Conservation (phyloP, 1,140 invertebrate genomes). For the Orius insidiosus region DNA sequence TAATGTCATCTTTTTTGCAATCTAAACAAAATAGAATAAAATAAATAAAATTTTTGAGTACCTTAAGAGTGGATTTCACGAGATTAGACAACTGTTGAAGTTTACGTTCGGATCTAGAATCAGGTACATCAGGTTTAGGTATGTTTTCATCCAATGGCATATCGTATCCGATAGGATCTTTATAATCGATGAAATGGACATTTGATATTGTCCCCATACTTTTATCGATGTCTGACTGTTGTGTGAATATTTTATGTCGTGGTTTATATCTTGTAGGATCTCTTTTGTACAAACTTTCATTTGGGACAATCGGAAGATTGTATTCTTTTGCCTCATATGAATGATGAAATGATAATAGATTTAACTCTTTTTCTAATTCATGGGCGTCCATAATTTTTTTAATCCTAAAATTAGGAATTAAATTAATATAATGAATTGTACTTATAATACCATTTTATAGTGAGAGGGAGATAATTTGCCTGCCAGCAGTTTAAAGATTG, state of each 20-base stretch:
- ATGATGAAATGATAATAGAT: background rate
- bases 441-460: constrained; percentile 40
- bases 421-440: background rate
- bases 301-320: constrained; percentile 26
- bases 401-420: constrained; percentile 2
- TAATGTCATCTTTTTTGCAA: constrained; percentile 29
- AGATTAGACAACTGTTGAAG: constrained; percentile 79
- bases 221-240: constrained; percentile 49
- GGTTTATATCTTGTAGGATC: constrained; percentile 56
- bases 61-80: constrained; percentile 51
- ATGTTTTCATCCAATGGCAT: constrained; percentile 43
- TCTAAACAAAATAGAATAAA: constrained; percentile 15
- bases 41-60: constrained; percentile 8
- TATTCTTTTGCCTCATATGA: constrained; percentile 3
- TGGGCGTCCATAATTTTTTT: constrained; percentile 2
- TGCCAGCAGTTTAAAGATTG: constrained; percentile 30
- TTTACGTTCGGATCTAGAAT: constrained; percentile 54
- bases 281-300: constrained; percentile 58
- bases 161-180: constrained; percentile 1
- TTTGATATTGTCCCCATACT: constrained; percentile 5
- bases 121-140: constrained; percentile 58
- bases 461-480: constrained; percentile 40
- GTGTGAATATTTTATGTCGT: constrained; percentile 50
- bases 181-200: background rate
- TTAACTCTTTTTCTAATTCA: background rate